phyloP scores from a whole-genome alignment of 2,888 invertebrate species.

The Eudemis profundana region DNA sequence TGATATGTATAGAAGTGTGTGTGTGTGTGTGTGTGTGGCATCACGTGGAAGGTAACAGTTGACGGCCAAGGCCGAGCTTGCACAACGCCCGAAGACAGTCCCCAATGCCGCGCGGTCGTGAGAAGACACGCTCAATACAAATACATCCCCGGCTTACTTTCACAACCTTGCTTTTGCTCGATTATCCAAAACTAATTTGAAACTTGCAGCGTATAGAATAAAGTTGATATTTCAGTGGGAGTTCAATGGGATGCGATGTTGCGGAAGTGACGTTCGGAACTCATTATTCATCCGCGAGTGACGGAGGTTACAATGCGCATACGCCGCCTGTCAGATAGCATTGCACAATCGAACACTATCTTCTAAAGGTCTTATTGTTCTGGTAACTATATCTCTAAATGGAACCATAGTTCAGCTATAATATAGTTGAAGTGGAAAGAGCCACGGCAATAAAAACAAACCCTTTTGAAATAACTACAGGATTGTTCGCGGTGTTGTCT shows the following conservation, averaged over 20 bases:
- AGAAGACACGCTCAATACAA: slow-evolving; percentile 11
- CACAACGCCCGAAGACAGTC: slow-evolving; percentile 22
- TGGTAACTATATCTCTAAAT: neutral
- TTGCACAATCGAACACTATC: neutral
- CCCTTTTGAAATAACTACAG: too few relatives aligned
- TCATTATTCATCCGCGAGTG: slow-evolving; percentile 13
- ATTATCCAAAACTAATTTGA: neutral
- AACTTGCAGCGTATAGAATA: neutral
- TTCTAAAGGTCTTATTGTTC: neutral
- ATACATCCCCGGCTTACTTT: neutral
- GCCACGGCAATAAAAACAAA: too few relatives aligned
- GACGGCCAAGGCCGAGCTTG: slow-evolving; percentile 36
- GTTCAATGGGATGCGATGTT: neutral
- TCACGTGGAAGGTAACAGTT: neutral
- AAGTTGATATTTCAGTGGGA: neutral
- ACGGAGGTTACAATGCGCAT: slow-evolving; percentile 12
- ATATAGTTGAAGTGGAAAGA: too few relatives aligned
- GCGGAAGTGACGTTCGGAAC: neutral
- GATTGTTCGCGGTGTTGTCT: too few relatives aligned
- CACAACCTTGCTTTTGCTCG: slow-evolving; percentile 12
- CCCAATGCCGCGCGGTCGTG: slow-evolving; percentile 10
- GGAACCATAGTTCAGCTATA: neutral
- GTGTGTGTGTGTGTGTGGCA: neutral
- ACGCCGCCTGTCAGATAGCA: slow-evolving; percentile 3
- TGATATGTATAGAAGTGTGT: neutral